These are phyloP conservation scores for Tyria jacobaeae DNA, from an alignment of 2,888 invertebrate genomes.

Conservation along the genomic window DNA sequence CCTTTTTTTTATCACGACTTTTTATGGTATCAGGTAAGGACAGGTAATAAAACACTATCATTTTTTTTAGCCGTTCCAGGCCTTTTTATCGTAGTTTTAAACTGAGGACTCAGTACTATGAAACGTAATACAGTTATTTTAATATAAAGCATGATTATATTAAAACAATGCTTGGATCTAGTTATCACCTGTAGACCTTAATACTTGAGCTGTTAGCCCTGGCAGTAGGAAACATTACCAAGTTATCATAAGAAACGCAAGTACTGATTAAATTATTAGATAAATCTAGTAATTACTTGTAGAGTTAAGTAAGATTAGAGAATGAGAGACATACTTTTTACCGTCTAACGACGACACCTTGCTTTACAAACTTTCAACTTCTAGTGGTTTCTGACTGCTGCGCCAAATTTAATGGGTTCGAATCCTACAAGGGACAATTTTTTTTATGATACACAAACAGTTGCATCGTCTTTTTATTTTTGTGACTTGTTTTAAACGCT, in stretches of 20 bases:
- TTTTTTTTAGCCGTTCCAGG: constrained; percentile 6
- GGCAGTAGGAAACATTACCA: background rate
- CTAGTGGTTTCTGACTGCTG: no score
- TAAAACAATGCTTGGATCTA: background rate
- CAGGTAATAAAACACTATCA: constrained; percentile 60
- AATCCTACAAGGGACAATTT: no score
- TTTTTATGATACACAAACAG: no score
- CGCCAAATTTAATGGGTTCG: no score
- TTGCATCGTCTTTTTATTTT: no score
- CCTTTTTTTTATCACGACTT: constrained; percentile 44
- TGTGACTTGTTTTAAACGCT: no score
- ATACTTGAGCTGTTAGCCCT: background rate
- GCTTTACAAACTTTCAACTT: no score
- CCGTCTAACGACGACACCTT: no score
- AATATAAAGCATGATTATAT: background rate
- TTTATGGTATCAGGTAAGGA: constrained; percentile 64
- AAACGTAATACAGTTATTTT: background rate
- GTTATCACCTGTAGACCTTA: background rate
- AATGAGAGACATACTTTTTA: background rate
- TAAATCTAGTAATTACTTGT: background rate
- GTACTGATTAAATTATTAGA: background rate
- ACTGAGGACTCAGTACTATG: background rate
- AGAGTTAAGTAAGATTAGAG: background rate
- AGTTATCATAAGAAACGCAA: background rate
- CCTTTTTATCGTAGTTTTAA: background rate